Conservation (phyloP, 2,888 invertebrate species). For the Danaus chrysippus region DNA sequence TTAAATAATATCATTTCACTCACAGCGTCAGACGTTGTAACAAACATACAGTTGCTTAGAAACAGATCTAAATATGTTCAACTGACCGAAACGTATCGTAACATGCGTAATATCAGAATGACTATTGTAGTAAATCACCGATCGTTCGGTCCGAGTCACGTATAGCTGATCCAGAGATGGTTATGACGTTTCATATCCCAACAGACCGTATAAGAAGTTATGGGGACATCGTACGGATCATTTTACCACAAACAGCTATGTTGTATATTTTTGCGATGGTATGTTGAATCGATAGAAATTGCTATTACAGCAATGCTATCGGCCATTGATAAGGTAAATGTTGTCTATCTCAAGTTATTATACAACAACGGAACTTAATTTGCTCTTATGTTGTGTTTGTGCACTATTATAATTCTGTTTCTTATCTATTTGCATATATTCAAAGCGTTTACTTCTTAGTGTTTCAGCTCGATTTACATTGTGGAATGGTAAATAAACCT, state of each 20-base stretch:
- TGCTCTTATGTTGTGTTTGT: background rate
- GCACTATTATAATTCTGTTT: background rate
- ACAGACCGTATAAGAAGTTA: slow-evolving; percentile 15
- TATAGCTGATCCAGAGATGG: slow-evolving; percentile 19
- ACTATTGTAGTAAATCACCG: slow-evolving; percentile 35
- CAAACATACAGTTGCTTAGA: background rate
- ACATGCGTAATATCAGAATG: slow-evolving; percentile 54
- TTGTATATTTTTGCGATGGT: background rate
- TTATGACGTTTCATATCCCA: slow-evolving; percentile 9
- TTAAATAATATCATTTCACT: too few relatives aligned
- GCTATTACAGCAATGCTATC: slow-evolving; percentile 19
- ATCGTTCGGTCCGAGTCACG: slow-evolving; percentile 26
- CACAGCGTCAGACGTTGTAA: too few relatives aligned
- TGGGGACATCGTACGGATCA: slow-evolving; percentile 7
- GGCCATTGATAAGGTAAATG: slow-evolving; percentile 18
- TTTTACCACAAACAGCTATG: slow-evolving; percentile 11
- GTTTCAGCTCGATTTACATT: background rate
- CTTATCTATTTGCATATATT: slow-evolving; percentile 3
- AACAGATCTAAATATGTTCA: slow-evolving; percentile 39
- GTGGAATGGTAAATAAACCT: background rate
- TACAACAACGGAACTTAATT: slow-evolving; percentile 4
- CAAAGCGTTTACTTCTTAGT: background rate
- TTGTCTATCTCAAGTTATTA: background rate
- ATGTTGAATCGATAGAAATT: slow-evolving; percentile 11
- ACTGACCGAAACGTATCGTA: slow-evolving; percentile 38